Evolutionary conservation across 2,113 vertebrate species (phyloP).

Genomic region (Elanoides forficatus): DNA sequence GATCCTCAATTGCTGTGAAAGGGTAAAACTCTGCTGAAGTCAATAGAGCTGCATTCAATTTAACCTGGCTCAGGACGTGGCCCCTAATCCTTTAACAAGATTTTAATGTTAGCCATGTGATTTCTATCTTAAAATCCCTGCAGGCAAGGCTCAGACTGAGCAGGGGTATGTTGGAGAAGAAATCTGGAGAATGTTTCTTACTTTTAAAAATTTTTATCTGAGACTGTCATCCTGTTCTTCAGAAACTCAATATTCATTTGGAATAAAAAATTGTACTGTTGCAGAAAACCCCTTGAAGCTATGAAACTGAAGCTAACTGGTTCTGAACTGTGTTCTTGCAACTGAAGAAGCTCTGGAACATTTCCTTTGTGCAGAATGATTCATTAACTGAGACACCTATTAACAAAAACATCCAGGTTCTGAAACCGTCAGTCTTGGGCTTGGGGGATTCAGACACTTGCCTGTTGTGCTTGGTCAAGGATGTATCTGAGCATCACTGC

Average conservation of each 20-base stretch:
- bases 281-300: background rate
- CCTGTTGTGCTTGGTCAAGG: background rate
- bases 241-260: background rate
- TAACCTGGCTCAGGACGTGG: background rate
- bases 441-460: background rate
- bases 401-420: background rate
- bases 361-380: background rate
- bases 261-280: background rate
- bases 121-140: slow-evolving; percentile 41
- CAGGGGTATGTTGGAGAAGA: background rate
- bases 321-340: background rate
- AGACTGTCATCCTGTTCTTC: background rate
- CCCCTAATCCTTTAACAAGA: slow-evolving; percentile 56
- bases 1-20: background rate
- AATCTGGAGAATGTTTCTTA: background rate
- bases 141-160: background rate
- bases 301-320: background rate
- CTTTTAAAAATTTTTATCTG: background rate
- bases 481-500: background rate
- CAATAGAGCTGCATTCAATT: slow-evolving; percentile 43
- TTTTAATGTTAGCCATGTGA: slow-evolving; percentile 62
- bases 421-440: background rate
- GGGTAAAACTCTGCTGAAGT: slow-evolving; percentile 3
- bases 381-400: background rate
- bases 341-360: background rate